Evolutionary conservation across 2,888 invertebrate genomes (phyloP).

Genomic region (Trypoxylon attenuatum): DNA sequence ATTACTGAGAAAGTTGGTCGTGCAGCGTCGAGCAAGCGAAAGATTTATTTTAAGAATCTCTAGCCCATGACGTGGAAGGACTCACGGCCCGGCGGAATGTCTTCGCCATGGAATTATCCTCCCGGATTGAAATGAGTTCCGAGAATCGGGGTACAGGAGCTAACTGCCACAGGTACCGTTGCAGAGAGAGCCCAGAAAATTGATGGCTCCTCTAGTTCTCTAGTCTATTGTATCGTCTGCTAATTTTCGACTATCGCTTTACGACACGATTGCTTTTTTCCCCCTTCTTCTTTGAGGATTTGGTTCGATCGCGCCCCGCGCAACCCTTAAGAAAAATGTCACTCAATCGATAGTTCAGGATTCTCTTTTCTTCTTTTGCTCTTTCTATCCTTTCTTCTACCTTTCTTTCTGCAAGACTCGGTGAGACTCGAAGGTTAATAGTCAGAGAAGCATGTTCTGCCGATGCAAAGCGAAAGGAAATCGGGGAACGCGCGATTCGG

Average conservation of each 20-base stretch:
- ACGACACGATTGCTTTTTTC: too few species aligned
- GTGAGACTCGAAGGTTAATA: background rate
- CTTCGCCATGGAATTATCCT: constrained; percentile 50
- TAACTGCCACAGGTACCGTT: constrained; percentile 41
- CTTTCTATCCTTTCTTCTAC: too few species aligned
- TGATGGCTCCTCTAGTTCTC: constrained; percentile 43
- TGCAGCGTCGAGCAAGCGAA: background rate
- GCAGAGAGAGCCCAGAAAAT: constrained; percentile 40
- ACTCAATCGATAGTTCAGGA: too few species aligned
- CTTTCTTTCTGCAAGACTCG: too few species aligned
- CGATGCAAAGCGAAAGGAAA: background rate
- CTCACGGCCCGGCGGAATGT: constrained; percentile 46
- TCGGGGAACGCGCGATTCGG: constrained; percentile 55
- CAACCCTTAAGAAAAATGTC: too few species aligned
- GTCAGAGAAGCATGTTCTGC: background rate
- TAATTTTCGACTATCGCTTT: constrained; percentile 48
- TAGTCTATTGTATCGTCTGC: constrained; percentile 40
- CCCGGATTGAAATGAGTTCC: constrained; percentile 53
- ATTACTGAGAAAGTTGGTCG: too few species aligned
- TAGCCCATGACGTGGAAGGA: constrained; percentile 36
- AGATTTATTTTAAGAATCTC: constrained; percentile 45
- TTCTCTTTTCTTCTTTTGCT: too few species aligned
- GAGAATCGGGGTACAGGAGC: constrained; percentile 44
- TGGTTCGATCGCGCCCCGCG: too few species aligned
- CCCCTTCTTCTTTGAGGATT: too few species aligned